Evolutionary conservation across 2,888 invertebrate genomes (phyloP), one percentile per base, ranked within the genome.

Genomic region (Tillus elongatus): DNA sequence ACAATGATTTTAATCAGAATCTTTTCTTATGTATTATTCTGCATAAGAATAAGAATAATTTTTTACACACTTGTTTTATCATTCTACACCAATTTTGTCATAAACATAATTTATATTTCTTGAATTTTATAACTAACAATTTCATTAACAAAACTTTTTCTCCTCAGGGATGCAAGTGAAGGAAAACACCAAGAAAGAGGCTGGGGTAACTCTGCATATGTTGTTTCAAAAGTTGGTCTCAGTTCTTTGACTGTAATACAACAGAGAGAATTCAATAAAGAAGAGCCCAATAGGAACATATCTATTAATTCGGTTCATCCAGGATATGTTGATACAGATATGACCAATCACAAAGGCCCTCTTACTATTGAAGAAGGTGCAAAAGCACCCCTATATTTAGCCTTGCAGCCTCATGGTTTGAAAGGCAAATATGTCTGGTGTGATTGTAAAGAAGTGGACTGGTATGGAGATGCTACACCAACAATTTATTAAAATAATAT

Each of bases 281-380:
- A 69, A 47, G 42, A 55, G 2, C 54, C 63, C 9, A 52, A 68
- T 1, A 70, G 74, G 62, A 78, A 80, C 47, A 72, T 85, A 36
- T 71, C 72, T 42, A 73, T 82, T 6, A 86, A 85, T 63, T 67
- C 75, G 2, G 79, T 79, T 2, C 79, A 82, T 60, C 86, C 86
- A 1, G 87, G 86, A 0, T 83, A 77, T 58, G 84, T 87, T 1
- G 72, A 72, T 47, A 88, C 87, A 0, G 85, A 87, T 53, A 79
- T 88, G 84, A 69, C 77, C 0, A 77, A 75, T 15, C 77, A 80
- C 49, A 74, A 73, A 50, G 87, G 79, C 0, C 53, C 60, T 0
- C 61, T 77, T 11, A 70, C 70, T 1, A 69, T 72, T 11, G 77
- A 79, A 29, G 55, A 72, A 59, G 45, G 82, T 73, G 30, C 66